Conservation (phyloP, 2,797 vertebrate species). For the Phylloscopus collybita region DNA sequence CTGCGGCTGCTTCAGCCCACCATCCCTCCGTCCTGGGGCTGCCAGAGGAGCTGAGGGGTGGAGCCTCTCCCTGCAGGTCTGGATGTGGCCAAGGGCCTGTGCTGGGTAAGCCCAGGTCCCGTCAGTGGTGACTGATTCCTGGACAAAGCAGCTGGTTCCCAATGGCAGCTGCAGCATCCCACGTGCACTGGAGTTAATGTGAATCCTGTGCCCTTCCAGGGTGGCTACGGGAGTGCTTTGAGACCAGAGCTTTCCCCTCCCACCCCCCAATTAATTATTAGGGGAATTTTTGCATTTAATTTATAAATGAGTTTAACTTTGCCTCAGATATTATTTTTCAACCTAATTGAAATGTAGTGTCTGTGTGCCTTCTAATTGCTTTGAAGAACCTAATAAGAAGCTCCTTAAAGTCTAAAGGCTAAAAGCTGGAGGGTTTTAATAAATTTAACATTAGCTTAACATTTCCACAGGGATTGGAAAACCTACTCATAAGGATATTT, state of each 20-base stretch:
- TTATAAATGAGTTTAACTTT: background rate
- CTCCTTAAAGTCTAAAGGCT: conserved; percentile 24
- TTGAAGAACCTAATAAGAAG: conserved; percentile 3
- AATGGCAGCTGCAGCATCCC: background rate
- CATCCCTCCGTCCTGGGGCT: background rate
- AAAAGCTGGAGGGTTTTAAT: conserved; percentile 29
- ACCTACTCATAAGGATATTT: background rate
- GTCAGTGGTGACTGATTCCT: fast-evolving
- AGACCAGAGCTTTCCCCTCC: background rate
- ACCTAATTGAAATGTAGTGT: background rate
- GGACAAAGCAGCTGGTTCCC: background rate
- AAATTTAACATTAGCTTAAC: conserved; percentile 49
- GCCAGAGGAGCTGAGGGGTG: background rate
- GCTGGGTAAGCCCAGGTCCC: background rate
- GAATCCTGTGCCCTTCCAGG: background rate
- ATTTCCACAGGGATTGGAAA: background rate
- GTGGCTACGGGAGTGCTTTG: fast-evolving
- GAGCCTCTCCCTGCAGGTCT: background rate
- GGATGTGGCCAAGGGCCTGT: background rate
- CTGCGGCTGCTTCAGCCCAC: background rate
- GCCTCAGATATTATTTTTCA: conserved; percentile 4
- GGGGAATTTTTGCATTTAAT: background rate
- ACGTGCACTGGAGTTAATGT: background rate
- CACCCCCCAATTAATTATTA: background rate
- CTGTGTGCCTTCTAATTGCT: background rate